Conservation (phyloP, 1,140 invertebrate species). For the Diachasma alloeum region DNA sequence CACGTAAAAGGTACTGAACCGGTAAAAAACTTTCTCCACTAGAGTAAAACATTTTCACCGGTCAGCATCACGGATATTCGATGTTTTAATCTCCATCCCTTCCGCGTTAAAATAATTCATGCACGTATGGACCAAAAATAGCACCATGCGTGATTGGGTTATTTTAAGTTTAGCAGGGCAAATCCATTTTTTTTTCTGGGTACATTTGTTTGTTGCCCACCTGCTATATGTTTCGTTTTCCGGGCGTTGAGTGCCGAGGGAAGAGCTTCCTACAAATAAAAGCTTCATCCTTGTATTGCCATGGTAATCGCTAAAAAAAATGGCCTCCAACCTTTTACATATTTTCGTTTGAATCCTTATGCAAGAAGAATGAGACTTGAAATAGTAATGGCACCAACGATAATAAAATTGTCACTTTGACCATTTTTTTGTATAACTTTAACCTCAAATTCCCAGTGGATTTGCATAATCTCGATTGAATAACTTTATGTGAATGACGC, state of each 20-base stretch:
- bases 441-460: background rate
- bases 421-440: background rate
- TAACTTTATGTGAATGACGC: background rate
- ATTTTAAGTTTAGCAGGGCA: background rate
- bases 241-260: too few species aligned
- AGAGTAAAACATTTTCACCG: background rate
- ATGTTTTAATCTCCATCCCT: background rate
- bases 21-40: background rate
- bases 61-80: background rate
- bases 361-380: too few species aligned
- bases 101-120: background rate
- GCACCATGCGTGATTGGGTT: background rate
- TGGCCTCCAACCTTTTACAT: too few species aligned
- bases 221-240: too few species aligned
- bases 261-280: too few species aligned
- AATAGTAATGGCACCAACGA: background rate
- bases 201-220: too few species aligned
- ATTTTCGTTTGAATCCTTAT: too few species aligned
- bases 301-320: too few species aligned
- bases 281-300: too few species aligned
- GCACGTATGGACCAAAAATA: background rate
- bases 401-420: background rate
- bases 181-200: background rate
- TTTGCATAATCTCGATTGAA: background rate
- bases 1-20: background rate